Base-by-base conservation (phyloP, 1,140 invertebrate species). In the Plodia interpunctella region DNA sequence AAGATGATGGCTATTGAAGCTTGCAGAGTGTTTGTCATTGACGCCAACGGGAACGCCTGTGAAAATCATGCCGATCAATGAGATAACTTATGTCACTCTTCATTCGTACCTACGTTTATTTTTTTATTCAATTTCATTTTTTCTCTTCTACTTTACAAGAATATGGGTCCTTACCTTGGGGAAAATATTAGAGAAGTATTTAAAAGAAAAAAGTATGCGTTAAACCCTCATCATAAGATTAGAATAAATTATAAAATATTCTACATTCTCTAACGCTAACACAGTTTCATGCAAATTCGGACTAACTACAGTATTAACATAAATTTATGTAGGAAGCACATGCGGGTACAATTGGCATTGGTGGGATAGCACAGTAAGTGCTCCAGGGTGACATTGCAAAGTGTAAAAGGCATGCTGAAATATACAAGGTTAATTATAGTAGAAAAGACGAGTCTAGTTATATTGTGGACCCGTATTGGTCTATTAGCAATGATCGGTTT, bases 1-100 rank as follows among this genome's bases (percentile, higher is more conserved):
- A 96, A 93, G 70, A 92, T 92, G 20, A 96, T 91, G 5, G 94
- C 93, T 66, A 89, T 50, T 53, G 78, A 76, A 55, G 69, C 65
- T 78, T 90, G 87, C 13, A 90, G 83, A 15, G 79, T 80, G 77
- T 90, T 90, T 78, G 84, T 88, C 72, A 87, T 83, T 82, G 86
- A 82, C 51, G 87, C 87, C 76, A 88, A 70, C 76, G 85, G 85
- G 76, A 90, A 90, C 56, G 82, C 87, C 88, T 90, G 79, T 66
- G 75, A 68, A 87, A 60, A 85, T 68, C 65, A 30, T 30, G 15
- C n/a, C 38, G 13, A 44, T 15, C 5, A 15, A 44, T 44, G 5
- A 15, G 10, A 44, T 44, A 44, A 3, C 13, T 49, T 49, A 17
- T 44, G 8, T 44, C 15, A 44, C 13, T 4, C 9, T 44, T 2